Evolutionary conservation across 2,113 vertebrate genomes (phyloP), one percentile per base, ranked within the genome.

Genomic region (Thymallus thymallus): DNA sequence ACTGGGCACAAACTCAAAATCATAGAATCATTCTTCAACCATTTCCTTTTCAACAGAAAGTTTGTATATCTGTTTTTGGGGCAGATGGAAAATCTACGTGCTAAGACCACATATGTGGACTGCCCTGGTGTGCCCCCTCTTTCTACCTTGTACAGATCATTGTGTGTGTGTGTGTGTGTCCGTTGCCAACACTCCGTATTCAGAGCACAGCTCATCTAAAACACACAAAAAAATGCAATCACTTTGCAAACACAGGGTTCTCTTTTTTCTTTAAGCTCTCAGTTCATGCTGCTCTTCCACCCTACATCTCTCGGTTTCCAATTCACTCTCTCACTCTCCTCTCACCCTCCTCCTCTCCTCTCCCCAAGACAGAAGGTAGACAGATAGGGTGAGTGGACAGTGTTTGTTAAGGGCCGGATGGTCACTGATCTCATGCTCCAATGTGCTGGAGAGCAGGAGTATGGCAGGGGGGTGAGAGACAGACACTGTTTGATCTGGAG

Each of bases 351-450:
- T n/a, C n/a, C n/a, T n/a, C n/a, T n/a, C n/a, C n/a, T n/a, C n/a
- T n/a, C n/a, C n/a, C n/a, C n/a, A n/a, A 76, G 67, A 70, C 35
- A 29, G 24, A 32, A 74, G 51, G n/a, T 20, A 55, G 68, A 32
- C 48, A 32, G 46, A 45, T 35, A 41, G 48, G 6, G 65, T 5
- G 65, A 69, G 64, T 23, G 32, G 20, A 55, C 61, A 9, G 68
- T 60, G 64, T 69, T 80, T 68, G 73, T 41, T 64, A 63, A 46
- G 16, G 46, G 41, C 24, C 20, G 1, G 48, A 18, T 51, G 20
- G 46, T 70, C 70, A 80, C 41, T 48, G 71, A 72, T 82, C 29
- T 30, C 20, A 73, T 51, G 61, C 29, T 10, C 35, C 35, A 41
- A 41, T 41, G 35, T 41, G 68, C 63, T 22, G 58, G 13, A 75